Evolutionary conservation across 2,888 invertebrate species (phyloP), one percentile per base, ranked within the genome.

Genomic region (Yponomeuta cagnagella): DNA sequence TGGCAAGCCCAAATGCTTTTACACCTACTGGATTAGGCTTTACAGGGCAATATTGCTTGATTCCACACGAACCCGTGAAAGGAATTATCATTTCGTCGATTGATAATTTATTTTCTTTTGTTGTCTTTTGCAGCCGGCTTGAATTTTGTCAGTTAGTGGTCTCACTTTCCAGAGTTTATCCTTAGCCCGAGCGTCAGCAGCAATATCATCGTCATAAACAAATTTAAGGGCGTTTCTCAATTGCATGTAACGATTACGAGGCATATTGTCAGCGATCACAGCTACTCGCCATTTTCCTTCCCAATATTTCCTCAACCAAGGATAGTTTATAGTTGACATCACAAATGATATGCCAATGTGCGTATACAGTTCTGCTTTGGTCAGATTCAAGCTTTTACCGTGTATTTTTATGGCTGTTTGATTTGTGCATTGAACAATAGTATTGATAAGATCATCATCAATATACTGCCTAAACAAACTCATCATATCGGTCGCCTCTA

Each of bases 1-100:
- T 68, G 43, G 68, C 68, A n/a, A 68, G 48, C 9, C 4, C 10
- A 68, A 69, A 69, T n/a, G 69, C 69, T 48, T 69, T 69, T 43
- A 67, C 10, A 15, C 67, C 67, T n/a, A 43, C 67, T 23, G 64
- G 64, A 64, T 64, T 64, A 12, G 69, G 69, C 37, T 69, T 69
- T 48, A 10, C 37, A 23, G 69, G 69, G 48, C 48, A 69, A 30
- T 48, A 69, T 12, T 69, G 67, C 33, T 67, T 48, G 10, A 48
- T 15, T 37, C 15, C 43, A 70, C 75, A 75, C 10, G 48, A 31
- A 10, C 73, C 74, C 0, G 74, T 69, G 68, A 75, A 76, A 1
- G 75, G 75, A 3, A 75, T 72, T 30, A 75, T 74, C 74, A 74
- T 75, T 70, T 75, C 74, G 58, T 75, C 75, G 9, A 77, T 69